These are phyloP conservation scores for Hemichromis elongatus DNA, from an alignment of 2,113 vertebrate genomes.

Conservation along the genomic window DNA sequence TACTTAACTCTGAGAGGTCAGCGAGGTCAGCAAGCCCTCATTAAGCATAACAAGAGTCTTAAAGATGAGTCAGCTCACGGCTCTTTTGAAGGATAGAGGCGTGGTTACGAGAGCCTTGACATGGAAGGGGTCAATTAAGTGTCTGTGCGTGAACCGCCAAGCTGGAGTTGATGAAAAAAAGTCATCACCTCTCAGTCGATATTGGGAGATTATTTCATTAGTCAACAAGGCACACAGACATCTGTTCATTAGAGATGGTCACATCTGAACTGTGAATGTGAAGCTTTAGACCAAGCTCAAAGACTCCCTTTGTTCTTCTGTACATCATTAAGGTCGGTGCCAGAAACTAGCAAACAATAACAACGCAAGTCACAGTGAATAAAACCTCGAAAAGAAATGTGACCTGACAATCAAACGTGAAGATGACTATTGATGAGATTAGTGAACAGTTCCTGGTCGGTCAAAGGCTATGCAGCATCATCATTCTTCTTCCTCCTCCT, in stretches of 20 bases:
- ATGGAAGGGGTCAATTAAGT: neutral
- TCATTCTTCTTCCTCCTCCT: neutral
- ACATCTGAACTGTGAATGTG: neutral
- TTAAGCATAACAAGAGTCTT: neutral
- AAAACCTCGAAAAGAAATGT: neutral
- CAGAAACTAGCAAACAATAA: neutral
- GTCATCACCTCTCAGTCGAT: accelerated
- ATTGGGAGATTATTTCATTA: neutral
- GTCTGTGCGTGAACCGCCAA: neutral
- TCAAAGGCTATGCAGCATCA: neutral
- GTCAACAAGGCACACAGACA: neutral
- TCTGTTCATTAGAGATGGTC: neutral
- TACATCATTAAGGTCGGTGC: neutral
- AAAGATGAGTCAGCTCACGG: neutral
- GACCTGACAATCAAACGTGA: neutral
- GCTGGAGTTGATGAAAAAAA: neutral
- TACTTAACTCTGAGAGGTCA: neutral
- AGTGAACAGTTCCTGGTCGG: neutral
- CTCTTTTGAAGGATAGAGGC: neutral
- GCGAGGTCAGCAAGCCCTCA: neutral
- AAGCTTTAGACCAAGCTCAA: neutral
- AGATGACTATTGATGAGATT: neutral
- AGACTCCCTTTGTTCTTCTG: neutral
- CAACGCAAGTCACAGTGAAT: no score
- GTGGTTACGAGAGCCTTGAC: neutral